Evolutionary conservation across 2,113 vertebrate species (phyloP), one percentile per base, ranked within the genome.

Genomic region (Embiotoca jacksoni): DNA sequence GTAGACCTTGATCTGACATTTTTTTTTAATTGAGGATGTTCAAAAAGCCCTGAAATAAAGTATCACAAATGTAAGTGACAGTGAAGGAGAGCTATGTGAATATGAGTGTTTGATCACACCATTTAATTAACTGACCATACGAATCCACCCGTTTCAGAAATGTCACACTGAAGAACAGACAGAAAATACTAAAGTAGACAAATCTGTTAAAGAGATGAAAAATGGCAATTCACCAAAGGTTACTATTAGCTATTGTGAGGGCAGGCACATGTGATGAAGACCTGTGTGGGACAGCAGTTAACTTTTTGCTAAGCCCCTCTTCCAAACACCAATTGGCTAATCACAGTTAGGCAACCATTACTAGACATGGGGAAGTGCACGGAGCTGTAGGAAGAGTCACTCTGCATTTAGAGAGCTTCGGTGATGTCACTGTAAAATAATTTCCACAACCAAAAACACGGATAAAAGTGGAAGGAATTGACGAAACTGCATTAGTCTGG

Each of bases 231-330:
- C 41, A 72, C 62, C 9, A 32, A 41, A 16, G 31, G 7, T 57
- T 15, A 70, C 13, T 23, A 16, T 32, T 10, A 14, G 2, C 31
- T 39, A 58, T 63, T 41, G 14, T 41, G 35, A 58, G 36, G 16
- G 6, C 50, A 73, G 81, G 75, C 67, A 64, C 80, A 4, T 56
- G 8, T n/a, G 1, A 56, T 46, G 46, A 5, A 37, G 4, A 46
- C 39, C 33, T 14, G 16, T n/a, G 1, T 23, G 47, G 67, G 10
- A 9, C 3, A 49, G 41, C n/a, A 66, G 14, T 0, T 14, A 10
- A 14, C 54, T 2, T 9, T 75, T 44, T 15, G 6, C 49, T 7
- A 52, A 23, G 49, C 6, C 49, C 49, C 49, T 3, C 49, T 15
- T 6, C 49, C 49, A 52, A 23, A 52, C 5, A 52, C 15, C 5